phyloP scores from a whole-genome alignment of 2,797 vertebrate species.

The Acanthurus lineatus region DNA sequence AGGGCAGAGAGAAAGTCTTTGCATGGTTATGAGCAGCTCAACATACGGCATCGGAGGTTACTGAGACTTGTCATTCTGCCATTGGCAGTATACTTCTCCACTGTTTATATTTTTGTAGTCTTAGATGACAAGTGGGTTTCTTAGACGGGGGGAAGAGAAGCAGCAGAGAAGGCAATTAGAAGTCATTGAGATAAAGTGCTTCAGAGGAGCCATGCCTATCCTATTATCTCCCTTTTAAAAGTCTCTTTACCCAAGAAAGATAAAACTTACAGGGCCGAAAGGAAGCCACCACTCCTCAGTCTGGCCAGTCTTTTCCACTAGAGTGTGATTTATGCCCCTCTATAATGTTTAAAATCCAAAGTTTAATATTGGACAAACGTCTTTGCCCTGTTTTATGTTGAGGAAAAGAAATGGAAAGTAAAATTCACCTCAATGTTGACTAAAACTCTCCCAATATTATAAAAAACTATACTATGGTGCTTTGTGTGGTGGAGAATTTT shows the following conservation, averaged over 20 bases:
- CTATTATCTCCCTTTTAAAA: conserved; percentile 55
- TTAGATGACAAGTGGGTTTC: conserved; percentile 35
- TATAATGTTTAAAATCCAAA: conserved; percentile 51
- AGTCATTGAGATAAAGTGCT: conserved; percentile 42
- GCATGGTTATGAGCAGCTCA: conserved; percentile 36
- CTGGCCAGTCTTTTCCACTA: conserved; percentile 49
- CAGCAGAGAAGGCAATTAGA: conserved; percentile 38
- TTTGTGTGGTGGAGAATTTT: conserved; percentile 40
- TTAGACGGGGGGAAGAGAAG: conserved; percentile 14
- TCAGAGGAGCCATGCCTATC: conserved; percentile 46
- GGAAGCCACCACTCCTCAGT: conserved; percentile 29
- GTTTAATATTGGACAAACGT: conserved; percentile 65
- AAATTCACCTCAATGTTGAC: conserved; percentile 54
- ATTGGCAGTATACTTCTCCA: conserved; percentile 47
- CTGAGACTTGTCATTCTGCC: conserved; percentile 42
- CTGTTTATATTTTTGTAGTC: conserved; percentile 50
- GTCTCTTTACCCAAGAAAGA: conserved; percentile 42
- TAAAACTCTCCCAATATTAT: conserved; percentile 28
- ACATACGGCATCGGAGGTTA: conserved; percentile 39
- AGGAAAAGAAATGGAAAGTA: conserved; percentile 52
- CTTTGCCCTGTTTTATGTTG: conserved; percentile 55
- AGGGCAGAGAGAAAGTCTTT: conserved; percentile 26
- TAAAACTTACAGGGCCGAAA: conserved; percentile 42
- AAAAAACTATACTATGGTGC: conserved; percentile 25
- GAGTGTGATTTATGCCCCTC: conserved; percentile 60